These are phyloP conservation scores for Hylaea fasciaria DNA, from an alignment of 2,888 invertebrate species.

Conservation along the genomic window DNA sequence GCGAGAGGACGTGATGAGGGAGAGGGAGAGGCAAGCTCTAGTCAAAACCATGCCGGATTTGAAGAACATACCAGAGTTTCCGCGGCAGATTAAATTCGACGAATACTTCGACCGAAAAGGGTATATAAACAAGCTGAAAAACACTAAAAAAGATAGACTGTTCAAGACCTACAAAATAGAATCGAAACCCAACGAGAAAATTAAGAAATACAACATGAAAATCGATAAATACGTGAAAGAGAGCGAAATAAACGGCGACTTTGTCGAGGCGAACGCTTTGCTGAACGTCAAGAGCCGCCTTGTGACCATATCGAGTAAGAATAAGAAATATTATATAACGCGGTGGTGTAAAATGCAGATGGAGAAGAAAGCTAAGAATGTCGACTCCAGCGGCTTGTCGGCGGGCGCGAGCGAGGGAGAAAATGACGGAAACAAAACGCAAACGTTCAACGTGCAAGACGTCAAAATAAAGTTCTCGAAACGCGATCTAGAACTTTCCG, in stretches of 20 bases:
- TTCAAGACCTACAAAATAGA: slow-evolving; percentile 52
- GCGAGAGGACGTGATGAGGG: slow-evolving; percentile 78
- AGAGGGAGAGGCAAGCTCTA: slow-evolving; percentile 77
- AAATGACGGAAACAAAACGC: slow-evolving; percentile 43
- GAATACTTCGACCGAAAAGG: slow-evolving; percentile 64
- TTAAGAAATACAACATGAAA: slow-evolving; percentile 52
- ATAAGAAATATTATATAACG: slow-evolving; percentile 48
- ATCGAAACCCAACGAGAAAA: slow-evolving; percentile 36
- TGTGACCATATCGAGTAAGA: slow-evolving; percentile 50
- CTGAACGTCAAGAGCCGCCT: slow-evolving; percentile 57
- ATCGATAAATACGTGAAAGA: slow-evolving; percentile 53
- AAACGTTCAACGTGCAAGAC: slow-evolving; percentile 45
- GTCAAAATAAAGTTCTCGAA: slow-evolving; percentile 59
- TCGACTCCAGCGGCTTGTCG: slow-evolving; percentile 50
- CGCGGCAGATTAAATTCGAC: slow-evolving; percentile 70
- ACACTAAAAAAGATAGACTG: slow-evolving; percentile 42
- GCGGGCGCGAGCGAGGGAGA: slow-evolving; percentile 56
- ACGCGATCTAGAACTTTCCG: slow-evolving; percentile 66
- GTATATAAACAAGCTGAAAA: slow-evolving; percentile 63
- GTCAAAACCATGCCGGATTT: slow-evolving; percentile 78
- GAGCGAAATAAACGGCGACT: slow-evolving; percentile 51
- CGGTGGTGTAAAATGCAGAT: slow-evolving; percentile 59
- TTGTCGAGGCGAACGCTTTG: slow-evolving; percentile 59
- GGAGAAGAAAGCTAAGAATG: slow-evolving; percentile 31
- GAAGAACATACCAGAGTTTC: slow-evolving; percentile 74